Percentiles rank a stretch among this genome's conserved stretches.
Evolutionary conservation across 2,888 invertebrate species (phyloP).

Genomic region (Helleia helle): DNA sequence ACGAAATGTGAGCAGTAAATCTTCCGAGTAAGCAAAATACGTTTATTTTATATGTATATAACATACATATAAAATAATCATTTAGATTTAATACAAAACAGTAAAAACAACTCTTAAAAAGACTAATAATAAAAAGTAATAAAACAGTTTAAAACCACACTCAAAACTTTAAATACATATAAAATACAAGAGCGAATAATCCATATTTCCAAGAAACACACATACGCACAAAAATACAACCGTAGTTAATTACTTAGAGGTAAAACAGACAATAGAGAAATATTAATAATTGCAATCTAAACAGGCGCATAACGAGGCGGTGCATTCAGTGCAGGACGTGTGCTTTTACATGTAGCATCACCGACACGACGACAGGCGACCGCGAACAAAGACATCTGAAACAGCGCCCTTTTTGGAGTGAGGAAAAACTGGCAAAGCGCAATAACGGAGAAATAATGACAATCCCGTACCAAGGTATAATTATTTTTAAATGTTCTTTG

Average conservation of each 20-base stretch:
- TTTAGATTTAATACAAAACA: too few relatives aligned
- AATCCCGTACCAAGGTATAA: constrained; percentile 14
- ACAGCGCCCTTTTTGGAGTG: constrained; percentile 31
- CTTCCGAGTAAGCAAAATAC: too few relatives aligned
- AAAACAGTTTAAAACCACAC: too few relatives aligned
- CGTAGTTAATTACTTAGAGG: constrained; percentile 6
- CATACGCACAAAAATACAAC: constrained; percentile 1
- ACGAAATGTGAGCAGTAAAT: too few relatives aligned
- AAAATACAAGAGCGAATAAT: too few relatives aligned
- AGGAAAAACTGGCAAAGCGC: constrained; percentile 26
- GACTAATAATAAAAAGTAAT: too few relatives aligned
- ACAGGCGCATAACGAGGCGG: constrained; percentile 11
- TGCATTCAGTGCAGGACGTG: constrained; percentile 20
- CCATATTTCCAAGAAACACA: too few relatives aligned
- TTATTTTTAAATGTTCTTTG: constrained; percentile 7
- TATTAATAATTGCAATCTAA: constrained; percentile 11
- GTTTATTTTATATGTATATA: too few relatives aligned
- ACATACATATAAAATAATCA: too few relatives aligned
- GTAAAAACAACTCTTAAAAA: too few relatives aligned
- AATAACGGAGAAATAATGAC: constrained; percentile 12
- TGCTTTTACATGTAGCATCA: constrained; percentile 20
- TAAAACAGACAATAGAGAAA: constrained; percentile 4
- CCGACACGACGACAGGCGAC: constrained; percentile 14
- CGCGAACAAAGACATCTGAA: constrained; percentile 28
- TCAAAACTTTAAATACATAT: too few relatives aligned